Conservation (phyloP, 2,113 vertebrate genomes). For the Cochlearius cochlearius region DNA sequence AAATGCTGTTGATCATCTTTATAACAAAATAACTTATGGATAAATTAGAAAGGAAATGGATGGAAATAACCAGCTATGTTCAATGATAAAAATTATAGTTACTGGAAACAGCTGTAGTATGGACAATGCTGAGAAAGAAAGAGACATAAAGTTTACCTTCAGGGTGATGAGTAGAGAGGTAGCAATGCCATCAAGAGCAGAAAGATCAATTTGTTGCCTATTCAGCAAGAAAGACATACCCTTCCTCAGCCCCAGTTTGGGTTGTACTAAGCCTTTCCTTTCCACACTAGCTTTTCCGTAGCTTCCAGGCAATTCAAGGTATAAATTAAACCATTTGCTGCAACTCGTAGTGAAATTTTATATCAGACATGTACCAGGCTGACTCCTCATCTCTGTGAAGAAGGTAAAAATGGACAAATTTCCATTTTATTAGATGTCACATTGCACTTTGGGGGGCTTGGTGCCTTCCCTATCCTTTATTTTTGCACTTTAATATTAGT, state of each 20-base stretch:
- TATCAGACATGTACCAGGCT: not conserved
- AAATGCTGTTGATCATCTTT: not conserved
- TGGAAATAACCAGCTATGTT: not conserved
- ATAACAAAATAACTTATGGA: not conserved
- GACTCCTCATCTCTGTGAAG: not conserved
- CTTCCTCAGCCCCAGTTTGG: not conserved
- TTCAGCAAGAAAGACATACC: not conserved
- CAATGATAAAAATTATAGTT: not conserved
- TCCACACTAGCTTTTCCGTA: not conserved
- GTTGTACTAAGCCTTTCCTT: not conserved
- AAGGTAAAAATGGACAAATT: not conserved
- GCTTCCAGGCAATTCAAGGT: not conserved
- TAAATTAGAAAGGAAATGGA: not conserved
- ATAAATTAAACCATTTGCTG: not conserved
- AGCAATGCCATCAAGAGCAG: not conserved
- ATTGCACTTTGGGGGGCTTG: not conserved
- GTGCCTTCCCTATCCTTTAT: not conserved
- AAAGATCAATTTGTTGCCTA: not conserved
- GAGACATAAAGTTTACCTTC: not conserved
- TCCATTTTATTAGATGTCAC: not conserved
- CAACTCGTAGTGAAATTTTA: not conserved
- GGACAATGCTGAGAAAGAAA: not conserved
- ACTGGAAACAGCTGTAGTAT: not conserved
- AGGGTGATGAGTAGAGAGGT: accelerated
- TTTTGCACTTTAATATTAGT: not conserved